A percentile compares a stretch with the other conserved stretches of the same genome.
phyloP scores from a whole-genome alignment of 2,888 invertebrate genomes.

The Mechanitis messenoides region DNA sequence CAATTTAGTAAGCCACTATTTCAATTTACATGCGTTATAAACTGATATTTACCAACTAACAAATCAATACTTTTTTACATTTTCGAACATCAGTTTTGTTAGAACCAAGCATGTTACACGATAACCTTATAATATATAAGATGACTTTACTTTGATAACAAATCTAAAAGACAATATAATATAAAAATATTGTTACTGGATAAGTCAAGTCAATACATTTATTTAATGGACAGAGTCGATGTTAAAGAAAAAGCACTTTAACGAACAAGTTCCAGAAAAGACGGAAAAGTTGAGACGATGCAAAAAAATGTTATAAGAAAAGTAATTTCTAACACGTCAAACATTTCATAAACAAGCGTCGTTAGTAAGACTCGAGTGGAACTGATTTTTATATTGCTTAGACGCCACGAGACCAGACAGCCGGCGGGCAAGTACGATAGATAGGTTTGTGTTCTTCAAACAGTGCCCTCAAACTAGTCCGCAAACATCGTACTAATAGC shows the following conservation, averaged over 20 bases:
- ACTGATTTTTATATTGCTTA: constrained; percentile 49
- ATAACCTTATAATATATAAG: too few species aligned
- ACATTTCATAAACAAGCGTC: constrained; percentile 63
- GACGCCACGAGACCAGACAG: constrained; percentile 10
- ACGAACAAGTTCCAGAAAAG: constrained; percentile 13
- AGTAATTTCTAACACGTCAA: constrained; percentile 65
- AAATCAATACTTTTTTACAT: too few species aligned
- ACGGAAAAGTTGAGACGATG: constrained; percentile 12
- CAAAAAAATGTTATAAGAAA: constrained; percentile 38
- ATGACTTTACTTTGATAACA: too few species aligned
- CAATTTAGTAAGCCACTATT: constrained; percentile 29
- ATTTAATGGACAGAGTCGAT: constrained; percentile 6
- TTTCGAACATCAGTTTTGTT: too few species aligned
- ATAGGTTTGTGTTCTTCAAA: constrained; percentile 14
- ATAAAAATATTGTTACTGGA: background rate
- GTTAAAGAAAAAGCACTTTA: constrained; percentile 13
- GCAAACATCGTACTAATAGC: constrained; percentile 47
- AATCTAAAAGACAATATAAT: background rate
- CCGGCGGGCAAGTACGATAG: constrained; percentile 11
- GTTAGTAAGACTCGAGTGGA: constrained; percentile 40
- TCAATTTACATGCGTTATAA: constrained; percentile 23
- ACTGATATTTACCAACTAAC: too few species aligned
- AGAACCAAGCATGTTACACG: too few species aligned
- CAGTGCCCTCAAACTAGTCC: constrained; percentile 25
- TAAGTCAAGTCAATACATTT: background rate